Base-by-base conservation (phyloP, 64 coral and sea anemone genomes). In the Montipora sp. region DNA sequence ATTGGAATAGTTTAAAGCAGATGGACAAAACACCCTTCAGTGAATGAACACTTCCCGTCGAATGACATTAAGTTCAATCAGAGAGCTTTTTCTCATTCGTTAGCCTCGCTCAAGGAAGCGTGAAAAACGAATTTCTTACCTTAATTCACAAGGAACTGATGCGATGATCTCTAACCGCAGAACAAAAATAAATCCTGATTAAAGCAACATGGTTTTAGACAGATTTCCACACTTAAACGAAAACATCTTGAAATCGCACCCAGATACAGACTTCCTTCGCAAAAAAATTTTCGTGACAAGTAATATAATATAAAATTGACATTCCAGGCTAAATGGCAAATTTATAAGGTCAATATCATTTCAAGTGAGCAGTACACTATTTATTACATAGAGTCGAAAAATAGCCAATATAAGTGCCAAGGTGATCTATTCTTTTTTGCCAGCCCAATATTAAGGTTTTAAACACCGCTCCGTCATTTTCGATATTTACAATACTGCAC, bases 281-380 rank as follows among this genome's bases (percentile, higher is more conserved):
- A 3, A 48, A 15, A 69, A 85, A 50, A 36, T 36, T 85, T 67
- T 85, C 82, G 82, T 85, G 82, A 85, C 82, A 67, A 19, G 82
- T 85, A 85, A 85, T 49, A 49, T 46, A 71, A 85, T 85, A 85
- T 85, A 85, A 49, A 8, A 72, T 85, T 85, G 82, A 85, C 82
- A 85, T 85, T 85, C 82, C 82, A 85, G 7, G 82, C 82, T 14
- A 72, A 85, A 85, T 71, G 82, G 47, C n/a, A 43, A 85, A 71
- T 85, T 19, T 22, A 23, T 61, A 72, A 45, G 61, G 65, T 72
- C 82, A 85, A 85, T 85, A 85, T 72, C n/a, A 48, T 22, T 19
- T 50, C 14, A 85, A 72, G 61, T 85, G 18, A 5, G 8, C 14
- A 44, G 24, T 11, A 75, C 11, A 75, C 69, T 55, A 55, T 55